Conservation (phyloP, 1,140 invertebrate species). For the Ganaspis sp. region DNA sequence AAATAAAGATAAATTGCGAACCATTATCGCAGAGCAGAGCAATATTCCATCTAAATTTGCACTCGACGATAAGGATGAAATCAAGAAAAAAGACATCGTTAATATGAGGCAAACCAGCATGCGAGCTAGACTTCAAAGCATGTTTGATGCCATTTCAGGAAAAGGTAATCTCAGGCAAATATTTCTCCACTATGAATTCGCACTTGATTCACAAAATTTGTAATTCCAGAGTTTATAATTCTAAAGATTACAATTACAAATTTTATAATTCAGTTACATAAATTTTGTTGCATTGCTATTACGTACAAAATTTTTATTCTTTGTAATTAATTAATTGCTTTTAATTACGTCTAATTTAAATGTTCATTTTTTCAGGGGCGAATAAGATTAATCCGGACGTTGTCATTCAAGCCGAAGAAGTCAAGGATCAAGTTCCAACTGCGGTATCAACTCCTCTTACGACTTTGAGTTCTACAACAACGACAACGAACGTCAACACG, state of each 20-base stretch:
- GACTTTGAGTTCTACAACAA: conserved; percentile 63
- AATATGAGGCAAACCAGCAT: conserved; percentile 72
- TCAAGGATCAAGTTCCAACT: conserved; percentile 47
- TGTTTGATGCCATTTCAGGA: conserved; percentile 75
- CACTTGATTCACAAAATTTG: too few species aligned
- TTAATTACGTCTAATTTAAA: too few species aligned
- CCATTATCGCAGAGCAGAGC: conserved; percentile 66
- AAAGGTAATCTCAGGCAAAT: conserved; percentile 63
- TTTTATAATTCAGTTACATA: background rate
- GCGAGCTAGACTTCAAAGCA: conserved; percentile 70
- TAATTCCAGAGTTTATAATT: too few species aligned
- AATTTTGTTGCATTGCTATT: too few species aligned
- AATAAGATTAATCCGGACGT: conserved; percentile 71
- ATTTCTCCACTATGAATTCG: background rate
- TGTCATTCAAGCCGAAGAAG: conserved; percentile 70
- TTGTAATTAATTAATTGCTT: too few species aligned
- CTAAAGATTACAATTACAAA: too few species aligned
- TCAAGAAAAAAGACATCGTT: conserved; percentile 69
- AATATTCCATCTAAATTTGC: conserved; percentile 64
- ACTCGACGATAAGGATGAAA: conserved; percentile 68
- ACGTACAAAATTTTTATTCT: background rate
- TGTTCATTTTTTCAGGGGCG: conserved; percentile 57
- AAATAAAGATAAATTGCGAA: conserved; percentile 68
- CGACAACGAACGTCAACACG: conserved; percentile 68
- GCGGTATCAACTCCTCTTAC: conserved; percentile 34